Base-by-base conservation (phyloP, 2,797 vertebrate species). In the Peromyscus aztecus region DNA sequence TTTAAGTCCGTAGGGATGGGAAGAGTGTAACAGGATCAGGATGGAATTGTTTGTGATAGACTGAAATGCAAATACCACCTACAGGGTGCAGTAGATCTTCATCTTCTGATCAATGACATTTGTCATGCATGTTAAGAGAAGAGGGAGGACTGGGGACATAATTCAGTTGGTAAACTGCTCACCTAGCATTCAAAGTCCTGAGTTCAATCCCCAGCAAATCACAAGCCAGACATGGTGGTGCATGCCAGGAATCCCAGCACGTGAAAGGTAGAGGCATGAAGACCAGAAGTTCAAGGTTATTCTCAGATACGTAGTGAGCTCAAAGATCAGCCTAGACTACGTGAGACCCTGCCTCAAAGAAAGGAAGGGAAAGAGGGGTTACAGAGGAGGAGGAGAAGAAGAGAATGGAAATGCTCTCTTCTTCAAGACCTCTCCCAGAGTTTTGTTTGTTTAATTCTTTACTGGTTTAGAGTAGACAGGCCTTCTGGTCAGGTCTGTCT, bases 81-180 rank as follows among this genome's bases (percentile, higher is more conserved):
- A 65, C 40, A 80, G 46, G 69, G 16, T 55, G 31, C 69, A 4
- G 31, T 69, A 75, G 24, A 71, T 93, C 94, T 90, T 93, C 16
- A 52, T n/a, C 31, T 86, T 63, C 40, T 90, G 65, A 31, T 46
- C 59, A 23, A 49, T 89, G 34, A 76, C 34, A 55, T 73, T n/a
- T 76, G 17, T 75, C 77, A 49, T 85, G 85, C 55, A 57, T 57
- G 89, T 94, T 16, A 43, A 83, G 81, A 85, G 75, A 91, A 90
- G 3, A 46, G 2, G 14, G 52, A 90, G 6, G 52, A 34, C 14
- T 13, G 34, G 46, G 10, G 46, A 37, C n/a, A 29, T 55, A 21
- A 16, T 10, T 80, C 24, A 52, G 75, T 10, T 19, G 24, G 16
- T 21, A 80, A 46, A 52, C 55, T 19, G 61, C 61, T 65, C 1